Evolutionary conservation across 2,888 invertebrate genomes (phyloP).

Genomic region (Bhutanitis thaidina): DNA sequence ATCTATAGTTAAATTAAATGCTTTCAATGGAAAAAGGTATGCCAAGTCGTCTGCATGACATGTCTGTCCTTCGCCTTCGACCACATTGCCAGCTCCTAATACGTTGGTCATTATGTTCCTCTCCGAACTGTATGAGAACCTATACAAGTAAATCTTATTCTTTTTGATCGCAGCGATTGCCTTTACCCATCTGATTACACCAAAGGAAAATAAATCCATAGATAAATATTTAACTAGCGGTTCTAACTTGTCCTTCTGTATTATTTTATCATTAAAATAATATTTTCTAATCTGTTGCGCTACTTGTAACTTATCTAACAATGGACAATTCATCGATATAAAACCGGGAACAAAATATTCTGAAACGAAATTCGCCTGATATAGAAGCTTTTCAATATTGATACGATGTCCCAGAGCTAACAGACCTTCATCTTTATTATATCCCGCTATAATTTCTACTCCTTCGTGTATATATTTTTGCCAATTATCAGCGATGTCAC

Average conservation of each 20-base stretch:
- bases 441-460: constrained; percentile 84
- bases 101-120: constrained; percentile 32
- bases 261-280: constrained; percentile 34
- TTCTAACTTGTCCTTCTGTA: constrained; percentile 28
- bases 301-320: constrained; percentile 39
- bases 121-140: constrained; percentile 40
- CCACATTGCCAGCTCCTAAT: constrained; percentile 24
- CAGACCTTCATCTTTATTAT: constrained; percentile 84
- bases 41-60: constrained; percentile 38
- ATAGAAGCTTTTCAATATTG: constrained; percentile 28
- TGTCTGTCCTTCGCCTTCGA: background rate
- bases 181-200: constrained; percentile 31
- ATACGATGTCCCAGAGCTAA: constrained; percentile 25
- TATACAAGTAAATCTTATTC: constrained; percentile 39
- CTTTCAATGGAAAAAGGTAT: constrained; percentile 35
- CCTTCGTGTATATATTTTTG: constrained; percentile 43
- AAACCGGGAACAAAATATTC: constrained; percentile 44
- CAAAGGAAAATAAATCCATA: constrained; percentile 30
- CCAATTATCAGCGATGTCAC: constrained; percentile 35
- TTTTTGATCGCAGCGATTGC: constrained; percentile 26
- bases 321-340: constrained; percentile 34
- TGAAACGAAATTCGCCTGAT: constrained; percentile 35
- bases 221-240: constrained; percentile 29
- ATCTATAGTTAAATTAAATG: constrained; percentile 11
- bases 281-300: constrained; percentile 40